phyloP scores from a whole-genome alignment of 1,140 invertebrate species.

The Aphaenogaster rudis region DNA sequence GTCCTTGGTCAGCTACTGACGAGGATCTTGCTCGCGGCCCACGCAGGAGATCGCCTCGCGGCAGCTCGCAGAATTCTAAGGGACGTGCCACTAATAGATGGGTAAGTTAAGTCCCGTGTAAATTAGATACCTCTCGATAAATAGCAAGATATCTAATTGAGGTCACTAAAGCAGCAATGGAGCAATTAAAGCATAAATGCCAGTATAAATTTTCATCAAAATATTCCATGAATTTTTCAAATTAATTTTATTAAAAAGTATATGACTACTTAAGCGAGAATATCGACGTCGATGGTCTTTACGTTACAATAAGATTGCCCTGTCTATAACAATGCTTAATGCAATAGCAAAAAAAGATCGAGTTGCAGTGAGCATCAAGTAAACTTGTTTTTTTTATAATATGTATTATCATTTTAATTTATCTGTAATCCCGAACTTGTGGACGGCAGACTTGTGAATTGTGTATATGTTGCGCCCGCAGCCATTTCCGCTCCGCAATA shows the following conservation, averaged over 20 bases:
- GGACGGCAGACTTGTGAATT: conserved; percentile 18
- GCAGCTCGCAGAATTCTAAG: conserved; percentile 84
- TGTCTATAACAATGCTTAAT: background rate
- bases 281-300: background rate
- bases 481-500: conserved; percentile 24
- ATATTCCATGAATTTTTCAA: background rate
- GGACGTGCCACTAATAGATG: conserved; percentile 86
- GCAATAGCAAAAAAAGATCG: background rate
- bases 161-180: background rate
- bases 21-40: conserved; percentile 84
- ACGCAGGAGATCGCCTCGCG: conserved; percentile 85
- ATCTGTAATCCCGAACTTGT: conserved; percentile 15
- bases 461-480: conserved; percentile 5
- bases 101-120: conserved; percentile 77
- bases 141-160: background rate
- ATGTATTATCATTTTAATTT: conserved; percentile 11
- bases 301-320: background rate
- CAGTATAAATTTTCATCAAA: background rate
- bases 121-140: background rate
- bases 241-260: background rate
- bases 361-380: background rate
- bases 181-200: background rate
- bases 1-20: conserved; percentile 86
- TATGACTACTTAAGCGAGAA: background rate
- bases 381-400: background rate